A percentile compares a stretch with the other conserved stretches of the same genome.
Evolutionary conservation across 2,113 vertebrate genomes (phyloP).

Genomic region (Colistium nudipinnis): DNA sequence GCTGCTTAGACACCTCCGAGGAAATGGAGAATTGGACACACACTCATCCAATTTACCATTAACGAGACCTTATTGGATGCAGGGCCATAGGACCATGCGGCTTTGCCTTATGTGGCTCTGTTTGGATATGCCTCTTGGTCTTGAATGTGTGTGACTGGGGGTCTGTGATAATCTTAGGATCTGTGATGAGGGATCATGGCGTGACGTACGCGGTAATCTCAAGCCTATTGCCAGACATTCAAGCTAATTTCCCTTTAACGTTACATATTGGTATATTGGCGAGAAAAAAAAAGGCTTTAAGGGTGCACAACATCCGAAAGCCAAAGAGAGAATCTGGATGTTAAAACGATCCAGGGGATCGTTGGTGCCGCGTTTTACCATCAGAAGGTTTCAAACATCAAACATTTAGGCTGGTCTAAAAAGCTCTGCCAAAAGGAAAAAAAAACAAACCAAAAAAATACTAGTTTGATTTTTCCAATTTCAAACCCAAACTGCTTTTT

Average conservation of each 20-base stretch:
- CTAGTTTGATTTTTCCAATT: slow-evolving; percentile 66
- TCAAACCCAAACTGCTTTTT: slow-evolving; percentile 52
- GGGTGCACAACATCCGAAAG: slow-evolving; percentile 7
- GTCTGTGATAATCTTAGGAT: slow-evolving; percentile 37
- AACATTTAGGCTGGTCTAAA: slow-evolving; percentile 34
- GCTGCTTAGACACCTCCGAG: slow-evolving; percentile 80
- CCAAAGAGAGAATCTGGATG: slow-evolving; percentile 23
- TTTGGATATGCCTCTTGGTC: slow-evolving; percentile 52
- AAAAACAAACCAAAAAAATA: slow-evolving; percentile 56
- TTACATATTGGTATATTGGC: background rate
- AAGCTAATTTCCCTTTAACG: slow-evolving; percentile 1
- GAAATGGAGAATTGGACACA: slow-evolving; percentile 83
- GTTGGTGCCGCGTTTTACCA: slow-evolving; percentile 56
- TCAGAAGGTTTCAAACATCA: slow-evolving; percentile 58
- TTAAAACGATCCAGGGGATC: slow-evolving; percentile 54
- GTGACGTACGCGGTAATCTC: background rate
- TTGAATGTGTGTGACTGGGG: slow-evolving; percentile 17
- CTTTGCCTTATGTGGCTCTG: slow-evolving; percentile 74
- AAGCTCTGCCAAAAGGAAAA: slow-evolving; percentile 53
- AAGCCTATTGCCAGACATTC: slow-evolving; percentile 14
- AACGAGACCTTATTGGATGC: slow-evolving; percentile 85
- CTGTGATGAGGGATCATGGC: slow-evolving; percentile 35
- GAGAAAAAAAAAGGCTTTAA: background rate
- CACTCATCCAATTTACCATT: slow-evolving; percentile 85
- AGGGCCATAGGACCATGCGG: slow-evolving; percentile 73